phyloP scores from a whole-genome alignment of 2,888 invertebrate species.

The Zelleria hepariella region DNA sequence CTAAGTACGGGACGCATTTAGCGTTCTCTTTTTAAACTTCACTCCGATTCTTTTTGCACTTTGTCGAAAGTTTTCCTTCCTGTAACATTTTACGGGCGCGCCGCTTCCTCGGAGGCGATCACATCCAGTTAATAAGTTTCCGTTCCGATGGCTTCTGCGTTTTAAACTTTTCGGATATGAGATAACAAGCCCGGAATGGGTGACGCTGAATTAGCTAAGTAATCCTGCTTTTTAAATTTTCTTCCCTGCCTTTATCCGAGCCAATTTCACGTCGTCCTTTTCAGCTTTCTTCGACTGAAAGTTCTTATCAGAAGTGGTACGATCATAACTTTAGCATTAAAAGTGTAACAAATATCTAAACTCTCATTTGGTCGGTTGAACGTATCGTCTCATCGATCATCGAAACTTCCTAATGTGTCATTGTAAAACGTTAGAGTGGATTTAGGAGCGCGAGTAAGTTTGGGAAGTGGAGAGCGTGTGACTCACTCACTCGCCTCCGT shows the following conservation, averaged over 20 bases:
- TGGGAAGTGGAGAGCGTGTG: not conserved
- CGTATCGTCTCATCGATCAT: constrained; percentile 1
- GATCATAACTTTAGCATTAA: not conserved
- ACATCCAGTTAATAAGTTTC: constrained; percentile 72
- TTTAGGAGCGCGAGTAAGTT: not conserved
- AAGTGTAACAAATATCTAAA: not conserved
- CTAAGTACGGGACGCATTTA: constrained; percentile 60
- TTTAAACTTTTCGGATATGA: constrained; percentile 72
- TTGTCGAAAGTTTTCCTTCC: constrained; percentile 59
- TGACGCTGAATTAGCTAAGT: constrained; percentile 65
- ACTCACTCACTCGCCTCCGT: not conserved
- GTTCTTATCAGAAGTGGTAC: not conserved
- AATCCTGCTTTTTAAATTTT: constrained; percentile 18
- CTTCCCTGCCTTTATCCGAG: not conserved
- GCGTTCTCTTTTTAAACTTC: constrained; percentile 63
- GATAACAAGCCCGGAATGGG: constrained; percentile 68
- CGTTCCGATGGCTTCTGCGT: constrained; percentile 66
- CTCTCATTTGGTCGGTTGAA: not conserved
- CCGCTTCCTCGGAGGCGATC: constrained; percentile 62
- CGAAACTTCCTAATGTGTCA: not conserved
- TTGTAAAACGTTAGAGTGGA: not conserved
- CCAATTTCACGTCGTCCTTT: not conserved
- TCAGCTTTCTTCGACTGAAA: not conserved
- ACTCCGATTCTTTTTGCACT: constrained; percentile 61
- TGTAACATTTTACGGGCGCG: constrained; percentile 68